Conservation (phyloP, 2,888 invertebrate species). For the Melanostoma scalare region DNA sequence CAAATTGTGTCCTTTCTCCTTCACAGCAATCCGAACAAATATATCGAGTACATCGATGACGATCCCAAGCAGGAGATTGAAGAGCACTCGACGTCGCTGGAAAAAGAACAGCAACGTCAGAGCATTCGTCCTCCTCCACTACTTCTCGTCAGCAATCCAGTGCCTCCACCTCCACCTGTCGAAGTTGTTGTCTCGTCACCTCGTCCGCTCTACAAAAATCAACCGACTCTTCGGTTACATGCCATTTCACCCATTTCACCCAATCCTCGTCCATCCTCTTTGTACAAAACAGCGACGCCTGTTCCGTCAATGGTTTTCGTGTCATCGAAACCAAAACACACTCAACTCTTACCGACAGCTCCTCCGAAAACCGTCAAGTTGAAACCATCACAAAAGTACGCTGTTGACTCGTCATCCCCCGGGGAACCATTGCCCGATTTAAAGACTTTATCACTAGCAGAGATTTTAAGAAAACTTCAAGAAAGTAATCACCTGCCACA, state of each 20-base stretch:
- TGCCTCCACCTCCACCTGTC: constrained; percentile 67
- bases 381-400: constrained; percentile 77
- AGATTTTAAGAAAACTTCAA: constrained; percentile 88
- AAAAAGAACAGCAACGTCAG: constrained; percentile 77
- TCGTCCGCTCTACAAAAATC: constrained; percentile 77
- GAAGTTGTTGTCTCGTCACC: constrained; percentile 75
- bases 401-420: constrained; percentile 49
- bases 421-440: constrained; percentile 80
- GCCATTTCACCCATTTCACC: constrained; percentile 74
- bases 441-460: constrained; percentile 82
- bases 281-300: constrained; percentile 57
- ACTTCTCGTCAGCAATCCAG: constrained; percentile 46
- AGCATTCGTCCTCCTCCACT: constrained; percentile 60
- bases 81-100: constrained; percentile 75
- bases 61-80: constrained; percentile 78
- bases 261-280: constrained; percentile 22
- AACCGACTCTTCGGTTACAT: constrained; percentile 78
- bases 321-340: constrained; percentile 65
- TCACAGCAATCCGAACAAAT: constrained; percentile 70
- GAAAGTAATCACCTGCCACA: constrained; percentile 89
- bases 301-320: constrained; percentile 72
- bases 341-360: constrained; percentile 55
- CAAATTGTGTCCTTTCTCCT: constrained; percentile 35
- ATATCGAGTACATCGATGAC: constrained; percentile 79
- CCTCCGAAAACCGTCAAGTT: constrained; percentile 75